Percentiles rank a stretch among this genome's conserved stretches.
Conservation (phyloP, 2,113 vertebrate genomes). For the Cyphomyrus discorhynchus region DNA sequence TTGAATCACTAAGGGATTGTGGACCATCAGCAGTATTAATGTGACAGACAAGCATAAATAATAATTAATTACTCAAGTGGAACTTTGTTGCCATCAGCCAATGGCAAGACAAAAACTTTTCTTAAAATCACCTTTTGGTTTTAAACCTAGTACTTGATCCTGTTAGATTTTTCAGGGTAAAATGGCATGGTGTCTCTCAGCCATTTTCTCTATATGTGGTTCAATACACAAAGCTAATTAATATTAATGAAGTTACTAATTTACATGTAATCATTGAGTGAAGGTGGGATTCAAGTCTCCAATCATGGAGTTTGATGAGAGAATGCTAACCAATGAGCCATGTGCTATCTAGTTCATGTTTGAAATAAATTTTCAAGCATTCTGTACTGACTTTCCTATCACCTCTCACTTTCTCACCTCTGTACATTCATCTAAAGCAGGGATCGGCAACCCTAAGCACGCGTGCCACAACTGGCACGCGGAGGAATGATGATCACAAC, state of each 20-base stretch:
- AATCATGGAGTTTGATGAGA: background rate
- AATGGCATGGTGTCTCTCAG: background rate
- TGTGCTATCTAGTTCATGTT: background rate
- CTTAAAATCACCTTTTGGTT: background rate
- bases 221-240: background rate
- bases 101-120: background rate
- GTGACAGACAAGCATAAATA: slow-evolving; percentile 46
- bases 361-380: no score
- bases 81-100: background rate
- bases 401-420: no score
- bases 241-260: background rate
- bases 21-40: slow-evolving; percentile 68
- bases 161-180: background rate
- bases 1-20: slow-evolving; percentile 27
- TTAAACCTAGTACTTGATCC: background rate
- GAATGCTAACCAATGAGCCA: background rate
- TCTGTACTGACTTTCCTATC: no score
- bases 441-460: no score
- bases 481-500: no score
- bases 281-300: background rate
- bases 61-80: slow-evolving; percentile 61
- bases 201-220: background rate
- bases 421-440: no score
- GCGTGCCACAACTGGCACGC: no score
- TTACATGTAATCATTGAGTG: background rate